Evolutionary conservation across 1,140 invertebrate species (phyloP).

Genomic region (Drosophila chauvacae): DNA sequence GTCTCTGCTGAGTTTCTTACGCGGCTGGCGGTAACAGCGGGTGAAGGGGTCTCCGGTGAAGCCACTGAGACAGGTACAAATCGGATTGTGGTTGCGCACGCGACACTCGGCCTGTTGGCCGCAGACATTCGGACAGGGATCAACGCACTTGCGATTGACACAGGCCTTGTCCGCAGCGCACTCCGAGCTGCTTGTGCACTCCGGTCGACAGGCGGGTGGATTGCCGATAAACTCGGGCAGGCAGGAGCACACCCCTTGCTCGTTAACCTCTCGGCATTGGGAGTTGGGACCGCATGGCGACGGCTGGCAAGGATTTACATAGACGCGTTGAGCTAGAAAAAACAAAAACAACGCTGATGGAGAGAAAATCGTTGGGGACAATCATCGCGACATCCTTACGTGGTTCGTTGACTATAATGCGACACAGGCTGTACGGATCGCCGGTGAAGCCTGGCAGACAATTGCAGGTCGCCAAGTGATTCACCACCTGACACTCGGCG

Average conservation of each 20-base stretch:
- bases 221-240: conserved; percentile 89
- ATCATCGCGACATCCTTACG: conserved; percentile 85
- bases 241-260: conserved; percentile 90
- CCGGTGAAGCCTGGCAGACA: conserved; percentile 89
- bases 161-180: conserved; percentile 90
- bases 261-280: conserved; percentile 87
- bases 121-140: conserved; percentile 92
- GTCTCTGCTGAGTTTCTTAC: conserved; percentile 81
- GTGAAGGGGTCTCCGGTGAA: conserved; percentile 90
- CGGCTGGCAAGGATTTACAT: conserved; percentile 88
- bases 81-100: conserved; percentile 90
- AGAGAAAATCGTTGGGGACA: neutral
- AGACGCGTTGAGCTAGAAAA: conserved; percentile 66
- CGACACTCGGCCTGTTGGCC: conserved; percentile 91
- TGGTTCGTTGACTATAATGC: conserved; percentile 85
- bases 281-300: conserved; percentile 90
- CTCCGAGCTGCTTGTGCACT: conserved; percentile 91
- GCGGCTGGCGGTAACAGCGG: conserved; percentile 83
- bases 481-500: conserved; percentile 89
- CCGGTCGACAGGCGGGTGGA: conserved; percentile 90
- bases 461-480: conserved; percentile 90
- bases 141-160: conserved; percentile 91
- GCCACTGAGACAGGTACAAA: conserved; percentile 90
- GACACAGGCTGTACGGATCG: conserved; percentile 88
- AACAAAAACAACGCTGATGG: conserved; percentile 20